These are phyloP conservation scores for Aphaenogaster rudis DNA, from an alignment of 1,140 invertebrate genomes.

Conservation along the genomic window DNA sequence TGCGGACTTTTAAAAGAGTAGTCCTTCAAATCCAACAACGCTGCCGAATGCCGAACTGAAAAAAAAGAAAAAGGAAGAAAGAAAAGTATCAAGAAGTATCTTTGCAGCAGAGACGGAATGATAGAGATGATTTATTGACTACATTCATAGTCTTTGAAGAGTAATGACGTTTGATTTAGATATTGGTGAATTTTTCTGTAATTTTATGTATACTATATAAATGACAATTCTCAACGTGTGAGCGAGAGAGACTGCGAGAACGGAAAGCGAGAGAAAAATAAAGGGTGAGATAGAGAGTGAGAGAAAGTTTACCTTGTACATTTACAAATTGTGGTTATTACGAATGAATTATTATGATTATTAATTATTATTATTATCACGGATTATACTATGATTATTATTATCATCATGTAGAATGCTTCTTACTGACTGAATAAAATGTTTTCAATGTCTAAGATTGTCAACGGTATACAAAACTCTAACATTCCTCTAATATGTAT, in stretches of 20 bases:
- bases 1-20: conserved; percentile 76
- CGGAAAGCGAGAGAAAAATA: conserved; percentile 51
- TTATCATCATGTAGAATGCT: conserved; percentile 85
- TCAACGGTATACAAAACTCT: too few species aligned
- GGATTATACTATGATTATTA: conserved; percentile 76
- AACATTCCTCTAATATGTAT: too few species aligned
- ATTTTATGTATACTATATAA: conserved; percentile 76
- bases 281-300: conserved; percentile 35
- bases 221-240: conserved; percentile 80
- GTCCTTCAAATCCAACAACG: conserved; percentile 85
- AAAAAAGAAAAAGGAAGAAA: conserved; percentile 42
- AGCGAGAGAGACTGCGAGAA: conserved; percentile 56
- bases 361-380: conserved; percentile 72
- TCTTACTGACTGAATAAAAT: conserved; percentile 88
- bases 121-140: conserved; percentile 86
- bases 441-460: conserved; percentile 83
- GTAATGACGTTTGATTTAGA: conserved; percentile 79
- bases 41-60: conserved; percentile 79
- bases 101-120: conserved; percentile 82
- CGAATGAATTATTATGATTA: conserved; percentile 79
- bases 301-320: conserved; percentile 81
- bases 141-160: conserved; percentile 83
- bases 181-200: conserved; percentile 82
- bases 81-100: conserved; percentile 77
- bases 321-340: conserved; percentile 81